Conservation (phyloP, 2,113 vertebrate genomes). For the Turdus rufiventris region DNA sequence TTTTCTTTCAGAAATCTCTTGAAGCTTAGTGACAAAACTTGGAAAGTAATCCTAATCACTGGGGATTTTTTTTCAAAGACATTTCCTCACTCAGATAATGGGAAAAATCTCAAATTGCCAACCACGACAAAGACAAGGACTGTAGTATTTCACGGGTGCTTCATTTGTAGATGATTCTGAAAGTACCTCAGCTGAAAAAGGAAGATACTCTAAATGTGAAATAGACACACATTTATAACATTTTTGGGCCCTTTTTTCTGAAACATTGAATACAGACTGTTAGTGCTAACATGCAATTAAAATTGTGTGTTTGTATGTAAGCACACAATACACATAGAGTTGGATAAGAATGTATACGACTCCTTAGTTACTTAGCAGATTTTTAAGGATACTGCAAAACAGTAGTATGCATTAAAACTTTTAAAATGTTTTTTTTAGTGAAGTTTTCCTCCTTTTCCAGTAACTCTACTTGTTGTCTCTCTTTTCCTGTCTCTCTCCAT, state of each 20-base stretch:
- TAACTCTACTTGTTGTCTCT: background rate
- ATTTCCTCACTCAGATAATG: background rate
- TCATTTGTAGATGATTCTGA: background rate
- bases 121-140: background rate
- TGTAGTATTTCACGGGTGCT: background rate
- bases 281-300: background rate
- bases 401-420: background rate
- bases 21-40: conserved; percentile 4
- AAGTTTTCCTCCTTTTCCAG: background rate
- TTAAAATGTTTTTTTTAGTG: background rate
- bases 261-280: background rate
- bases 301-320: background rate
- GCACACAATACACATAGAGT: background rate
- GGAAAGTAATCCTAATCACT: conserved; percentile 9
- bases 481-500: background rate
- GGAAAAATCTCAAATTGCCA: background rate
- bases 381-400: background rate
- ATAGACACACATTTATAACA: background rate
- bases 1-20: conserved; percentile 28
- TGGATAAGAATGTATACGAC: background rate
- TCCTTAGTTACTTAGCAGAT: background rate
- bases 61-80: background rate
- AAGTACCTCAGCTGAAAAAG: background rate
- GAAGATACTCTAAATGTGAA: background rate
- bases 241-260: background rate